These are phyloP conservation scores for Tetragonisca angustula DNA, from an alignment of 2,888 invertebrate genomes.

Conservation along the genomic window DNA sequence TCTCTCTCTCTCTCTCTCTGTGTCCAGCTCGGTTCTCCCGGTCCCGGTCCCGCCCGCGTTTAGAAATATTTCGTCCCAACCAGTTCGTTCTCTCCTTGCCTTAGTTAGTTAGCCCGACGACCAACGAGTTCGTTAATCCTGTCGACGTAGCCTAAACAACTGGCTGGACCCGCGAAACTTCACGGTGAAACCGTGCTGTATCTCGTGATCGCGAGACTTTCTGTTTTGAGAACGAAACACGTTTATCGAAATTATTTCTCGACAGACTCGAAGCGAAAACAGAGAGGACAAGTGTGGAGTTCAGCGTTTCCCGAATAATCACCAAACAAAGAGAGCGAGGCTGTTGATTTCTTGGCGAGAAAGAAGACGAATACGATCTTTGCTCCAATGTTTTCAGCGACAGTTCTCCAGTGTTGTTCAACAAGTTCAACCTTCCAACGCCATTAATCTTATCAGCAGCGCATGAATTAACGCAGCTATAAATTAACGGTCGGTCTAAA, in stretches of 20 bases:
- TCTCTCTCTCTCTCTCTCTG: conserved; percentile 6
- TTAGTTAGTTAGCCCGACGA: conserved; percentile 42
- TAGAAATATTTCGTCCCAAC: conserved; percentile 81
- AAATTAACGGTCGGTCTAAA: conserved; percentile 38
- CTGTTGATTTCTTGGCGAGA: neutral
- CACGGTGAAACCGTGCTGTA: neutral
- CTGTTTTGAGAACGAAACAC: conserved; percentile 8
- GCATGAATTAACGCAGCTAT: neutral
- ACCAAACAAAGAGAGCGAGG: too few species aligned
- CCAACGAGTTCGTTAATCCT: conserved; percentile 79
- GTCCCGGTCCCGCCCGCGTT: conserved; percentile 69
- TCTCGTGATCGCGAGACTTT: conserved; percentile 27
- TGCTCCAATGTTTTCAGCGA: neutral
- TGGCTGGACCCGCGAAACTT: conserved; percentile 45
- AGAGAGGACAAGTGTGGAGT: too few species aligned
- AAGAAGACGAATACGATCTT: neutral
- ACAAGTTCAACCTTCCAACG: conserved; percentile 9
- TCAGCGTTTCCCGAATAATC: neutral
- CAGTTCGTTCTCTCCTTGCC: conserved; percentile 62
- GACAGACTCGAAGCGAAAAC: neutral
- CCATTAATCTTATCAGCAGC: conserved; percentile 22
- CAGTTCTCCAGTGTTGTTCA: neutral
- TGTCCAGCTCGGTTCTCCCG: neutral
- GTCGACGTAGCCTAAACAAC: conserved; percentile 81
- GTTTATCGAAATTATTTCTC: conserved; percentile 7